Percentiles rank a stretch among this genome's conserved stretches.
These are phyloP conservation scores for Dreissena rostriformis DNA, from an alignment of 1,140 invertebrate genomes.

Conservation along the genomic window DNA sequence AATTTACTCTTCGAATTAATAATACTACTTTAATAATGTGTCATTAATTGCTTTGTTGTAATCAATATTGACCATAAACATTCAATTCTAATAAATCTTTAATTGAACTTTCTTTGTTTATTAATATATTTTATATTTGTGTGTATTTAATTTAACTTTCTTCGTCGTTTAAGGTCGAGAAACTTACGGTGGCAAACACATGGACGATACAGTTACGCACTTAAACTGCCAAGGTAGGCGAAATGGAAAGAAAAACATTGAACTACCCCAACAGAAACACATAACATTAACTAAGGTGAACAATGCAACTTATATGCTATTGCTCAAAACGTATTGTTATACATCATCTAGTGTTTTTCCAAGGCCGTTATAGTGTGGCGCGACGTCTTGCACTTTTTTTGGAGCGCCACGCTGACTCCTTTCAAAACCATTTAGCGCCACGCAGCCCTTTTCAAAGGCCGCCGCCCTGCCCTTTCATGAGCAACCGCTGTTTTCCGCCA, in stretches of 20 bases:
- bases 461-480: too few relatives aligned
- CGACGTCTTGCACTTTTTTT: slow-evolving; percentile 25
- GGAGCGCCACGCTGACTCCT: slow-evolving; percentile 90
- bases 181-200: neutral
- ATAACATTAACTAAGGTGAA: neutral
- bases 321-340: neutral
- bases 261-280: neutral
- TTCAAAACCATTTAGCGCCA: slow-evolving; percentile 97
- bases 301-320: neutral
- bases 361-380: slow-evolving; percentile 25
- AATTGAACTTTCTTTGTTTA: slow-evolving; percentile 52
- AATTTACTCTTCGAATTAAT: slow-evolving; percentile 22
- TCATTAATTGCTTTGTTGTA: slow-evolving; percentile 9
- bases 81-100: neutral
- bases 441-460: too few relatives aligned
- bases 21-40: neutral
- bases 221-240: neutral
- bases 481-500: too few relatives aligned
- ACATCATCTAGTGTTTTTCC: slow-evolving; percentile 36
- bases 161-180: slow-evolving; percentile 55
- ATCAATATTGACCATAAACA: neutral
- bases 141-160: slow-evolving; percentile 46
- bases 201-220: too few relatives aligned
- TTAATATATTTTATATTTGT: neutral
- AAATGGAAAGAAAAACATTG: neutral